Evolutionary conservation across 2,113 vertebrate species (phyloP), one percentile per base, ranked within the genome.

Genomic region (Australoheros scitulus): DNA sequence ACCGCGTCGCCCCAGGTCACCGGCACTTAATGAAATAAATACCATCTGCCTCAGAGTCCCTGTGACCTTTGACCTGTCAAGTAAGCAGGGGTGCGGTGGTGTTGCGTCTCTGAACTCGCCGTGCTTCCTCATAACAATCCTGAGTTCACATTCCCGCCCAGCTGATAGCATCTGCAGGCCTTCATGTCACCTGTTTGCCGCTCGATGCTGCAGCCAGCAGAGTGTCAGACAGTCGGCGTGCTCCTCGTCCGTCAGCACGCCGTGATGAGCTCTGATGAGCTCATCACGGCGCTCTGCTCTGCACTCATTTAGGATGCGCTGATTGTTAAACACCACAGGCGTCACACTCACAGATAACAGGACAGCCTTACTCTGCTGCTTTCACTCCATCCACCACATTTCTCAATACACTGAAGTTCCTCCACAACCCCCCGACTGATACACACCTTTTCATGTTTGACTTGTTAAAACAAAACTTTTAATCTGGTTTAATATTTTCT

Each of bases 11-110:
- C 79, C 76, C 18, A 17, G 86, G 87, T 81, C 72, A 81, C 63
- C 61, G 32, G 60, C 65, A 72, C 75, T 87, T 91, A 89, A 90
- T 92, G 86, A 82, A 85, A 91, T 80, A 81, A 89, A 87, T 76
- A 81, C 88, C 91, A 81, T 81, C 64, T 85, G 77, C 77, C 74
- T 65, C 58, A 34, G 20, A 87, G 74, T 11, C 75, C 24, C 68
- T 11, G 52, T 63, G 22, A 93, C 87, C 87, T 92, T 64, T 88
- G 85, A 91, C 87, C 87, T 70, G 41, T 80, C 81, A 75, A 87
- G 87, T 63, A 89, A 80, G 77, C 77, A 57, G 85, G 70, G 84
- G 57, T 81, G 74, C 81, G 52, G 84, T 32, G 70, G 57, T 1
- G 14, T 36, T 29, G 3, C 11, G 15, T 61, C n/a, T 74, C 77